Conservation (phyloP, 2,113 vertebrate genomes). For the Axis porcinus region DNA sequence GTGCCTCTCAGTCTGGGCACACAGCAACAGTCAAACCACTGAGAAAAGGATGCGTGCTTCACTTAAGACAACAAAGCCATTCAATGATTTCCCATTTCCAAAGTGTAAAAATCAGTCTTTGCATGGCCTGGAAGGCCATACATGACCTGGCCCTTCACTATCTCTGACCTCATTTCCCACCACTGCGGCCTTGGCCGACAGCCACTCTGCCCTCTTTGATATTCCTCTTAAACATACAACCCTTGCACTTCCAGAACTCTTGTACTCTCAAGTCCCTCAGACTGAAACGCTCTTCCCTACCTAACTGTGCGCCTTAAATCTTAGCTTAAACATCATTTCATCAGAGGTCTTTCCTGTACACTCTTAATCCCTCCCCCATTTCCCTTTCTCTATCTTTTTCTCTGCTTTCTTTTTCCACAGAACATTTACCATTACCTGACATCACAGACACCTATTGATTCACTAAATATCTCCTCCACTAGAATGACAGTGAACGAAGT, state of each 20-base stretch:
- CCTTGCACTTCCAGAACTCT: neutral
- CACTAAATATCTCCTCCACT: neutral
- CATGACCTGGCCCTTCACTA: neutral
- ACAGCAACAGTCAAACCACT: neutral
- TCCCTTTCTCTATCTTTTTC: neutral
- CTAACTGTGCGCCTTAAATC: no score
- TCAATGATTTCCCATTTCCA: neutral
- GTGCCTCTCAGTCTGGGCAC: neutral
- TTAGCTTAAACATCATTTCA: neutral
- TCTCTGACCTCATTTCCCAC: neutral
- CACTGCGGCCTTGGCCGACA: neutral
- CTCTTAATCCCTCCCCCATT: neutral
- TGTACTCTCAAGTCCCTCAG: neutral
- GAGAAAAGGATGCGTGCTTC: neutral
- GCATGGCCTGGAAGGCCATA: neutral
- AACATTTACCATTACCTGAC: neutral
- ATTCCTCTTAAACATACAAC: neutral
- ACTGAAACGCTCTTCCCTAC: neutral
- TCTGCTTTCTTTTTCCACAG: neutral
- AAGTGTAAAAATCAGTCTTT: neutral
- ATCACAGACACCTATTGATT: neutral
- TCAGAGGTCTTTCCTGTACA: neutral
- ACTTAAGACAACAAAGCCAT: neutral
- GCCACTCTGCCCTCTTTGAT: neutral
- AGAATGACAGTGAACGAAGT: neutral